Base-by-base conservation (phyloP, 2,888 invertebrate genomes). In the Scrobipalpa atriplicella region DNA sequence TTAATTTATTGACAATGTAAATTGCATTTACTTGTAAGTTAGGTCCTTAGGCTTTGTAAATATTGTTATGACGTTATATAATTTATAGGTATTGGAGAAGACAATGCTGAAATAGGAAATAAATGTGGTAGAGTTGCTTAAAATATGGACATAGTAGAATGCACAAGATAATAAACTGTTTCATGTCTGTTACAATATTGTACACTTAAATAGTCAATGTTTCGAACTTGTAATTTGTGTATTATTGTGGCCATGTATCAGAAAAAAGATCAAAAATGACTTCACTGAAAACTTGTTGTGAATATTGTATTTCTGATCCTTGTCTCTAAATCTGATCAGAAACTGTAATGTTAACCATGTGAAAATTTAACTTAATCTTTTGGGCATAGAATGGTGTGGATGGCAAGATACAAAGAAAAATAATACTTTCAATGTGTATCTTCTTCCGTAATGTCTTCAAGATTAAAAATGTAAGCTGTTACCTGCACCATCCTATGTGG, bases 1-100 rank as follows among this genome's bases (percentile, higher is more conserved):
- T 86, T 89, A 89, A 91, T 92, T 92, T 91, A 92, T 92, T 92
- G 79, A 83, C 82, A 81, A 86, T 92, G 92, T 92, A 92, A 85
- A 92, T 92, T 90, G 89, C 91, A 90, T 90, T 89, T 89, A 91
- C 80, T 80, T 81, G 88, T 92, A 92, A 92, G 92, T 86, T 92
- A 92, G 90, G 82, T 84, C 74, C 73, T 83, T 92, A 92, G 90
- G 92, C 92, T 92, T 92, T 92, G 92, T 92, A 92, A 89, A 92
- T 92, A 92, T 92, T 92, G 92, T 92, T 92, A 92, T 83, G 89
- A 91, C 86, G 92, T 92, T 92, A 92, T 90, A 92, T 92, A 92
- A 92, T 92, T 92, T 92, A 92, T 92, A 92, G 92, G 89, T 90
- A 85, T 73, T 87, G 89, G 84, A 82, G 83, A 83, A 77, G 84